Evolutionary conservation across 2,888 invertebrate species (phyloP), one percentile per base, ranked within the genome.

Genomic region (Epinotia demarniana): DNA sequence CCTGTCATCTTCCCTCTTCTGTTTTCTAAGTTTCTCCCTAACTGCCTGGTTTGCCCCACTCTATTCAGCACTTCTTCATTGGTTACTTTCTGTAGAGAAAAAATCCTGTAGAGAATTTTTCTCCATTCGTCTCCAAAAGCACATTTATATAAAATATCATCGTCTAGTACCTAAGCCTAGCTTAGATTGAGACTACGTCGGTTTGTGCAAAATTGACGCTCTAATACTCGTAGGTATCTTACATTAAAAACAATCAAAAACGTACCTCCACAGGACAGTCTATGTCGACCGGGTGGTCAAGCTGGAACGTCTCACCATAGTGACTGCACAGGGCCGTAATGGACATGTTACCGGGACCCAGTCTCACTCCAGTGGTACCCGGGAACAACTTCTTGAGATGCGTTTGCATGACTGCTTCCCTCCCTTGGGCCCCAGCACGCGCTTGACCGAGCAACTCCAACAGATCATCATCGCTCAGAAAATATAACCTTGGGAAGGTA

Each of bases 301-400:
- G 92, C 19, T 95, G 92, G 5, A 98, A 96, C 6, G 93, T 92
- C 91, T 98, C 98, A 3, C 96, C 97, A 85, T 97, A 96, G 39
- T 96, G 89, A 13, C 97, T 98, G 81, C 96, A 96, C 87, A 98
- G 96, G 1, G 97, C 96, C 1, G 95, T 93, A 73, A 97, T 95
- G 19, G 92, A 92, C 82, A 90, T 81, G 9, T 88, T 90, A 4
- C 86, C 90, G 0, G 93, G 93, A 1, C 92, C 96, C 81, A 98
- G 96, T 62, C 96, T 94, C 3, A 99, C 97, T 33, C 95, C 95
- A 75, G 97, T 96, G 73, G 98, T 96, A 1, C 98, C 98, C 46
- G 99, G 98, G 90, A 99, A 99, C 19, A 99, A 94, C 90, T 99
- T 99, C 89, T 98, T 98, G 80, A 99, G 95, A 89, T 99, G 99